Conservation (phyloP, 2,888 invertebrate species). For the Synanthedon myopaeformis region DNA sequence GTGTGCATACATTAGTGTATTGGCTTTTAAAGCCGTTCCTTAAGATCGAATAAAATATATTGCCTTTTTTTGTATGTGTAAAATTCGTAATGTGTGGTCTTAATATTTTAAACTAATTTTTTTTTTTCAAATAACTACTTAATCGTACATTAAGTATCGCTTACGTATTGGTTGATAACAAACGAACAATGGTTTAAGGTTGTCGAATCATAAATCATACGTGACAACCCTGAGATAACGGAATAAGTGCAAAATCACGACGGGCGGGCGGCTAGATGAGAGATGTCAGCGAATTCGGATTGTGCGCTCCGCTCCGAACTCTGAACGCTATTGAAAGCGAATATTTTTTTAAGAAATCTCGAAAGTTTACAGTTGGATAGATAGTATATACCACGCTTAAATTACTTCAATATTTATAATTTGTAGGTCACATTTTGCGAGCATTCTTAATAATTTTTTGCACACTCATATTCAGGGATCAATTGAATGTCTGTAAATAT, state of each 20-base stretch:
- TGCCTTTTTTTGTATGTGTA: too few species aligned
- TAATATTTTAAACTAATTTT: too few species aligned
- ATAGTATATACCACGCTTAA: background rate
- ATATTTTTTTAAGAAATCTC: background rate
- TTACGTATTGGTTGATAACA: background rate
- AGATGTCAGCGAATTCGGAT: background rate
- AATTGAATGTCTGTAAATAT: too few species aligned
- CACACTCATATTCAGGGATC: too few species aligned
- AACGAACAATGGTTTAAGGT: background rate
- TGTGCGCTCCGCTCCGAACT: background rate
- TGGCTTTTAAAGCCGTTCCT: too few species aligned
- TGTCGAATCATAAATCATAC: constrained; percentile 3
- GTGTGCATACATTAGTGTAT: too few species aligned
- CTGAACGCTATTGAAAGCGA: background rate
- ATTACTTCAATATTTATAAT: background rate
- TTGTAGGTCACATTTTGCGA: too few species aligned
- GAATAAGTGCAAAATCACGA: constrained; percentile 25
- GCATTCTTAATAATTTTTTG: too few species aligned
- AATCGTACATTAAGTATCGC: background rate
- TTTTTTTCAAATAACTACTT: too few species aligned
- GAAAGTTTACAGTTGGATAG: too few species aligned
- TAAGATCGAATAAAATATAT: too few species aligned
- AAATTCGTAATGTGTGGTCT: too few species aligned
- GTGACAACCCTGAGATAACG: constrained; percentile 22
- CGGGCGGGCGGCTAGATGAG: constrained; percentile 17